Conservation (phyloP, 2,797 vertebrate genomes). For the Gallinago stenura region DNA sequence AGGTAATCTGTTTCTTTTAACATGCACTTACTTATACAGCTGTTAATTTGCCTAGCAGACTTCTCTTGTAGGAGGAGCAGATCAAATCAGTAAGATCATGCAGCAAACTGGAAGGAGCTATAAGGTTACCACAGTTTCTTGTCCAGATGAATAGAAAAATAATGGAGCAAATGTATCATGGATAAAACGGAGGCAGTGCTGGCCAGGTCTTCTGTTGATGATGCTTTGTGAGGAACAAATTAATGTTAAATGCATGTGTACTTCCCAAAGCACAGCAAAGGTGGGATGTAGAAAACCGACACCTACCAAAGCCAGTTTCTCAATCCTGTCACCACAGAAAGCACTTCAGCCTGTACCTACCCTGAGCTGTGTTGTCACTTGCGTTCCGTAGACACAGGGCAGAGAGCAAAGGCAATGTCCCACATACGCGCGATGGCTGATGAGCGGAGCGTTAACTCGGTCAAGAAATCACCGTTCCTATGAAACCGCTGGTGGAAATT, state of each 20-base stretch:
- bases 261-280: conserved; percentile 45
- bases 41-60: conserved; percentile 82
- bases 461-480: conserved; percentile 48
- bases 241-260: background rate
- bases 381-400: background rate
- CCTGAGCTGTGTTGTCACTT: background rate
- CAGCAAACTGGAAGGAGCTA: conserved; percentile 82
- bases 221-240: conserved; percentile 6
- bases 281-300: conserved; percentile 4
- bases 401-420: conserved; percentile 51
- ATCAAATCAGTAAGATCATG: conserved; percentile 88
- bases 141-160: conserved; percentile 74
- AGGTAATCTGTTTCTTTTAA: conserved; percentile 75
- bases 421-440: conserved; percentile 41
- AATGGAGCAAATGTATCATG: conserved; percentile 74
- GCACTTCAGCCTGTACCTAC: background rate
- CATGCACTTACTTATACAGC: conserved; percentile 88
- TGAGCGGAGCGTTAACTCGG: conserved; percentile 57
- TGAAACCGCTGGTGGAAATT: conserved; percentile 76
- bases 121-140: conserved; percentile 77
- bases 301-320: background rate
- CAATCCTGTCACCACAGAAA: conserved; percentile 19
- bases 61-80: conserved; percentile 82
- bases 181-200: conserved; percentile 78
- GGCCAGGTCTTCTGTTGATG: conserved; percentile 33